phyloP scores from a whole-genome alignment of 2,888 invertebrate species.

The Parnassius apollo region DNA sequence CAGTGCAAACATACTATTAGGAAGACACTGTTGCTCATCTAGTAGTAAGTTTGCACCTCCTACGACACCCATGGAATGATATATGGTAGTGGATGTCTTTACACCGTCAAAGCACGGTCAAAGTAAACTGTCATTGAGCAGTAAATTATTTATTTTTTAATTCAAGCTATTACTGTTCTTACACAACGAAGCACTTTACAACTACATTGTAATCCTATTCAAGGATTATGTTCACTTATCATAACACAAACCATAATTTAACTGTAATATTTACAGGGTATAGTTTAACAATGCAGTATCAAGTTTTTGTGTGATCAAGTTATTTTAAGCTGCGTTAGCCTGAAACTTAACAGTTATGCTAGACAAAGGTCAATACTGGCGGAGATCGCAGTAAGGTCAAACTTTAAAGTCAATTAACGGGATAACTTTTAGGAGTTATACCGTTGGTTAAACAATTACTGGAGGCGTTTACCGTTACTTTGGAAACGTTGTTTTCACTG shows the following conservation, averaged over 20 bases:
- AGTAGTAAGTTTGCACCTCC: no score
- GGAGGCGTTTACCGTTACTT: slow-evolving; percentile 16
- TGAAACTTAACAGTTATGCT: slow-evolving; percentile 8
- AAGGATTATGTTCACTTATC: no score
- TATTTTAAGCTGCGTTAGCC: not conserved
- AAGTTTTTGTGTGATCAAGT: not conserved
- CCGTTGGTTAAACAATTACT: slow-evolving; percentile 22
- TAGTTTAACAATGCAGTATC: not conserved
- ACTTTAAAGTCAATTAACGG: slow-evolving; percentile 31
- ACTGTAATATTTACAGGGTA: not conserved
- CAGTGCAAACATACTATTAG: no score
- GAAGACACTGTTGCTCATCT: no score
- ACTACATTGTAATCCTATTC: not conserved
- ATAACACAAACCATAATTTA: no score
- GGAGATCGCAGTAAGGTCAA: slow-evolving; percentile 26
- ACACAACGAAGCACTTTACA: not conserved
- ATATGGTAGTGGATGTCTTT: no score
- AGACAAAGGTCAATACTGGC: slow-evolving; percentile 12
- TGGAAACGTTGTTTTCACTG: slow-evolving; percentile 7
- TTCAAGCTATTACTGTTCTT: not conserved
- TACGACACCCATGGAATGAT: no score
- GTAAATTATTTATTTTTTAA: not conserved
- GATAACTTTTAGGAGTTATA: slow-evolving; percentile 16
- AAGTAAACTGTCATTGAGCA: no score
- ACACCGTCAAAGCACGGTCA: no score